A percentile compares a stretch with the other conserved stretches of the same genome.
These are phyloP conservation scores for Morone chrysops DNA, from an alignment of 2,113 vertebrate species.

Conservation along the genomic window DNA sequence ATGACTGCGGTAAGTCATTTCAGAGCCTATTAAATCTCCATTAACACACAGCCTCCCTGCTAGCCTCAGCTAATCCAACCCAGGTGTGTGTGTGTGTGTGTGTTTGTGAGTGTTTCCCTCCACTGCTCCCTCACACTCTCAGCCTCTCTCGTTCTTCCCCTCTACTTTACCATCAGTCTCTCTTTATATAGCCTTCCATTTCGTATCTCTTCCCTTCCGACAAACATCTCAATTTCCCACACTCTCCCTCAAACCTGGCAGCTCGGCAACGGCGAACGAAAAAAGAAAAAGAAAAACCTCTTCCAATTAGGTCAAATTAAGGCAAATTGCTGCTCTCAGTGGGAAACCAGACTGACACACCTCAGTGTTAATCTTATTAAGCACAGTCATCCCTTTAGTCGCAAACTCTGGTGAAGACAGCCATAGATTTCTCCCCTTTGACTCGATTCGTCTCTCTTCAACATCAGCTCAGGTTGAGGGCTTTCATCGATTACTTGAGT, in stretches of 20 bases:
- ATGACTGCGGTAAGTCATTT: slow-evolving; percentile 70
- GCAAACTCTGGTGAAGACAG: background rate
- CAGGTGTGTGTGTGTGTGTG: slow-evolving; percentile 69
- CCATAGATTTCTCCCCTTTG: background rate
- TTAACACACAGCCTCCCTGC: slow-evolving; percentile 78
- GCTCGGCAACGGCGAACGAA: background rate
- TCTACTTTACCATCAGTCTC: background rate
- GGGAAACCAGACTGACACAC: slow-evolving; percentile 49
- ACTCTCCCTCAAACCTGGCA: slow-evolving; percentile 37
- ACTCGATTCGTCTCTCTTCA: background rate
- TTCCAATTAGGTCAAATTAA: slow-evolving; percentile 67
- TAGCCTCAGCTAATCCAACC: slow-evolving; percentile 65
- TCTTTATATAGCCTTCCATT: background rate
- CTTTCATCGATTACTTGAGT: background rate
- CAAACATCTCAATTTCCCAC: slow-evolving; percentile 19
- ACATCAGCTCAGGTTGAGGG: no score
- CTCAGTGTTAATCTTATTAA: slow-evolving; percentile 44
- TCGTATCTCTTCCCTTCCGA: background rate
- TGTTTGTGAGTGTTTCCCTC: slow-evolving; percentile 21
- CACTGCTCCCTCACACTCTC: slow-evolving; percentile 9
- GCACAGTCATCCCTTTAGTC: slow-evolving; percentile 15
- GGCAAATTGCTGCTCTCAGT: slow-evolving; percentile 55
- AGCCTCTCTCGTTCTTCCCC: background rate
- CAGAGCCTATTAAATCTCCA: slow-evolving; percentile 80
- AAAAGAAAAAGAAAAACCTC: background rate